Percentiles rank a stretch among this genome's conserved stretches.
These are phyloP conservation scores for Malachius bipustulatus DNA, from an alignment of 2,888 invertebrate species.

Conservation along the genomic window DNA sequence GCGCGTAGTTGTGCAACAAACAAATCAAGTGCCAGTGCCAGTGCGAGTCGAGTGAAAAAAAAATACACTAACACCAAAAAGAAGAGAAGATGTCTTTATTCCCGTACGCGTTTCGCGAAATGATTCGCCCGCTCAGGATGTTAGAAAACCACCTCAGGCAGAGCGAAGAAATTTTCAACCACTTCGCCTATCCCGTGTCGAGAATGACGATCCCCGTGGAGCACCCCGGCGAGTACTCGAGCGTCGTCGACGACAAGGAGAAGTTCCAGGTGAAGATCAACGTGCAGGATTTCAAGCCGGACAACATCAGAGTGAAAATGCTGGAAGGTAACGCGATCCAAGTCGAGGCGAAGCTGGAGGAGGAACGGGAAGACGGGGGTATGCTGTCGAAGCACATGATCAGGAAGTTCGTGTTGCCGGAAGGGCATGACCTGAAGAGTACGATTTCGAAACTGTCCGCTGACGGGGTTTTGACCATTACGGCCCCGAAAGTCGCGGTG, in stretches of 20 bases:
- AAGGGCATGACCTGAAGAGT: slow-evolving; percentile 60
- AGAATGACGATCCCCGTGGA: slow-evolving; percentile 16
- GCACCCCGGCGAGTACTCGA: slow-evolving; percentile 16
- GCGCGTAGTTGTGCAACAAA: too few species aligned
- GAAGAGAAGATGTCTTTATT: slow-evolving; percentile 26
- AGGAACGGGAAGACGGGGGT: slow-evolving; percentile 62
- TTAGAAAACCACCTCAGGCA: slow-evolving; percentile 26
- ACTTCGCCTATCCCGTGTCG: neutral
- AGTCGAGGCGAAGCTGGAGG: slow-evolving; percentile 67
- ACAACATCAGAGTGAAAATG: slow-evolving; percentile 67
- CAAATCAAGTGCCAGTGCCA: too few species aligned
- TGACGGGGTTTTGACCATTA: slow-evolving; percentile 60
- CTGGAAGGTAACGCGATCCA: slow-evolving; percentile 54
- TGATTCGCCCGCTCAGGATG: slow-evolving; percentile 24
- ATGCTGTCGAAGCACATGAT: slow-evolving; percentile 65
- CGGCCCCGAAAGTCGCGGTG: slow-evolving; percentile 44
- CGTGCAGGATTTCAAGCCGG: slow-evolving; percentile 64
- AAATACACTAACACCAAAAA: too few species aligned
- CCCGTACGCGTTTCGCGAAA: slow-evolving; percentile 24
- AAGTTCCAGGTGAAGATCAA: slow-evolving; percentile 62
- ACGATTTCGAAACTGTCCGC: slow-evolving; percentile 64
- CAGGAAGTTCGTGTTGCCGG: slow-evolving; percentile 61
- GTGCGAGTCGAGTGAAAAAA: too few species aligned
- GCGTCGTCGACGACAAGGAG: slow-evolving; percentile 48
- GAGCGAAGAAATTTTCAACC: slow-evolving; percentile 21